These are phyloP conservation scores for Copidosoma aretas DNA, from an alignment of 2,888 invertebrate genomes.

Conservation along the genomic window DNA sequence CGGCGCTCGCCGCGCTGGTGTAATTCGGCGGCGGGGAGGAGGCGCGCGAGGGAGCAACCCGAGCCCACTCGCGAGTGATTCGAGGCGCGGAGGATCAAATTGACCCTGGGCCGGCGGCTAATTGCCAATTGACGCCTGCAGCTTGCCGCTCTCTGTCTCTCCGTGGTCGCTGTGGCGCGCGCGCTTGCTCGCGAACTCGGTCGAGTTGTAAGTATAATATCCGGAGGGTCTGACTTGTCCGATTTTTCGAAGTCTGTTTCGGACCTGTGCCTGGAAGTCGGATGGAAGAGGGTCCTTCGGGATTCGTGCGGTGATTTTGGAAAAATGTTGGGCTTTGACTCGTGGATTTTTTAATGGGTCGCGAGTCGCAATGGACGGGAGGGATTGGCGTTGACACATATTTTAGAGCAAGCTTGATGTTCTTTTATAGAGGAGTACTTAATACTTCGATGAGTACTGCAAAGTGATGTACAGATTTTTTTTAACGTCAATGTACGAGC, in stretches of 20 bases:
- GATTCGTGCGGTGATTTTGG: neutral
- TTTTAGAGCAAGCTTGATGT: no score
- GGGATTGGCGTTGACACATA: no score
- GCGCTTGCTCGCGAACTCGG: neutral
- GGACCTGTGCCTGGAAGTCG: no score
- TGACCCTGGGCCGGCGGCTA: conserved; percentile 58
- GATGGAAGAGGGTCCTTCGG: no score
- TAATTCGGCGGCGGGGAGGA: conserved; percentile 40
- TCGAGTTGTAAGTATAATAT: no score
- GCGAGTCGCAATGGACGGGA: no score
- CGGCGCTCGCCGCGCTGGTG: neutral
- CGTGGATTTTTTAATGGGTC: neutral
- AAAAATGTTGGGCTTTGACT: neutral
- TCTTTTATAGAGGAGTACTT: no score
- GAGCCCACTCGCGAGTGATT: neutral
- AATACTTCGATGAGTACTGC: no score
- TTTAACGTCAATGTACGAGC: no score
- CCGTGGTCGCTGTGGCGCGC: neutral
- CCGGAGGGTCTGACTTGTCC: neutral
- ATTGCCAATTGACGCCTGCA: conserved; percentile 60
- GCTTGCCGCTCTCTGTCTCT: conserved; percentile 26
- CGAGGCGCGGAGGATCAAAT: conserved; percentile 57
- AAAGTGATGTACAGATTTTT: no score
- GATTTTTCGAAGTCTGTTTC: neutral
- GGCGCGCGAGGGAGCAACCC: neutral